phyloP scores from a whole-genome alignment of 2,113 vertebrate species.

The Elachura formosa region DNA sequence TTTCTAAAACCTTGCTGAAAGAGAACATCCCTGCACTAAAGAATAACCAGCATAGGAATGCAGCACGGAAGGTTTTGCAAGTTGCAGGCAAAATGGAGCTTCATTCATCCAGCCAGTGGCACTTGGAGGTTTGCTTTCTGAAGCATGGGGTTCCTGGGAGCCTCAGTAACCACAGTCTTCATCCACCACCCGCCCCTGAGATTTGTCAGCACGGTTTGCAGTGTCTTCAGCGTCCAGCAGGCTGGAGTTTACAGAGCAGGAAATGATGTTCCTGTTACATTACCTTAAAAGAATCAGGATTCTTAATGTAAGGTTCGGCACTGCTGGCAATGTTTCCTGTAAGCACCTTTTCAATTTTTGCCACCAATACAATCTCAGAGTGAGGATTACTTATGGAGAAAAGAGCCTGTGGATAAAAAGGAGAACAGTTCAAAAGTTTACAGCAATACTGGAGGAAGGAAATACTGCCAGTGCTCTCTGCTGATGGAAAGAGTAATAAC shows the following conservation, averaged over 20 bases:
- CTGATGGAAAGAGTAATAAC: not conserved
- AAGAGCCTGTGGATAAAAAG: constrained; percentile 79
- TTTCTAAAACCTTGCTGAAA: not conserved
- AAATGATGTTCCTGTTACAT: not conserved
- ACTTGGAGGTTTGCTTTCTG: not conserved
- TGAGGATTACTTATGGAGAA: constrained; percentile 95
- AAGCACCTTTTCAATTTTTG: constrained; percentile 93
- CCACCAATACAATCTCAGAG: constrained; percentile 91
- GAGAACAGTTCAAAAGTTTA: not conserved
- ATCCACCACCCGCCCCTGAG: too few species aligned
- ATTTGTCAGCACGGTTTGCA: not conserved
- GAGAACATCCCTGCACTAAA: not conserved
- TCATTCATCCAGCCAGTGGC: not conserved
- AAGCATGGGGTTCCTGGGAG: not conserved
- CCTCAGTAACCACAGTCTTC: not conserved
- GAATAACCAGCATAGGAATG: not conserved
- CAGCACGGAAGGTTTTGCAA: fast-evolving
- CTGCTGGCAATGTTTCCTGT: constrained; percentile 91
- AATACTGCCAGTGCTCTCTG: not conserved
- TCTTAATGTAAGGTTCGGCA: constrained; percentile 94
- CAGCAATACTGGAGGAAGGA: not conserved
- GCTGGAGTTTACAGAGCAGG: not conserved
- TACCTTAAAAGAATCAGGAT: constrained; percentile 94
- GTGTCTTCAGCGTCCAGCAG: not conserved
- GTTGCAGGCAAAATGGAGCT: not conserved